A percentile compares a stretch with the other conserved stretches of the same genome.
Evolutionary conservation across 1,140 invertebrate genomes (phyloP).

Genomic region (Formica selysi): DNA sequence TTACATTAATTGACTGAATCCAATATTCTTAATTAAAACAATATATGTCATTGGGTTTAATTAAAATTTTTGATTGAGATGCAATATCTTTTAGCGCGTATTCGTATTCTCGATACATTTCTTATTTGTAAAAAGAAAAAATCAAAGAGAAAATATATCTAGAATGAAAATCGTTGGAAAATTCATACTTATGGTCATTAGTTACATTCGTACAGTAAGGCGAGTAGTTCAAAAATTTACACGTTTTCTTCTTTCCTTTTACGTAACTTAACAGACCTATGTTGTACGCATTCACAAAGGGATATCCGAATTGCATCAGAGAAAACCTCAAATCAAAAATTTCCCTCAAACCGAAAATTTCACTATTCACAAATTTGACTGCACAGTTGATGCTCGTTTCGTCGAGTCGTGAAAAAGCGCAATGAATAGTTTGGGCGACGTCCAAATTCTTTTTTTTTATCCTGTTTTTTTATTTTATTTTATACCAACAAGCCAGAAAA

Average conservation of each 20-base stretch:
- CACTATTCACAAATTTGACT: constrained; percentile 27
- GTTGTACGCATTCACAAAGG: constrained; percentile 39
- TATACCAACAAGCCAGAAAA: not conserved
- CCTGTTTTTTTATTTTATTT: constrained; percentile 10
- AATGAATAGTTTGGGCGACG: constrained; percentile 6
- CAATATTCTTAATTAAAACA: not conserved
- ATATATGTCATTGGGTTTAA: no score
- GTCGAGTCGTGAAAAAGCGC: constrained; percentile 3
- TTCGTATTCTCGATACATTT: not conserved
- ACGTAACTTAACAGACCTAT: not conserved
- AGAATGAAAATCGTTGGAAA: not conserved
- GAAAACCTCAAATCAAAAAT: constrained; percentile 19
- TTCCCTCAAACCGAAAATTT: constrained; percentile 37
- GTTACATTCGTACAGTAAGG: not conserved
- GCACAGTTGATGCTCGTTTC: not conserved
- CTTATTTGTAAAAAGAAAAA: not conserved
- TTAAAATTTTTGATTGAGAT: not conserved
- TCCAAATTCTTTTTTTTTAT: constrained; percentile 5
- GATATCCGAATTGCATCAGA: constrained; percentile 23
- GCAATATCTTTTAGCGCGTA: not conserved
- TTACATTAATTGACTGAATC: not conserved
- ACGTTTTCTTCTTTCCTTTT: not conserved
- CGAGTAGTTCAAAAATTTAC: not conserved
- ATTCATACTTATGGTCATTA: not conserved
- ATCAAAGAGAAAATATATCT: not conserved